Conservation (phyloP, 2,797 vertebrate genomes). For the Staurois parvus region DNA sequence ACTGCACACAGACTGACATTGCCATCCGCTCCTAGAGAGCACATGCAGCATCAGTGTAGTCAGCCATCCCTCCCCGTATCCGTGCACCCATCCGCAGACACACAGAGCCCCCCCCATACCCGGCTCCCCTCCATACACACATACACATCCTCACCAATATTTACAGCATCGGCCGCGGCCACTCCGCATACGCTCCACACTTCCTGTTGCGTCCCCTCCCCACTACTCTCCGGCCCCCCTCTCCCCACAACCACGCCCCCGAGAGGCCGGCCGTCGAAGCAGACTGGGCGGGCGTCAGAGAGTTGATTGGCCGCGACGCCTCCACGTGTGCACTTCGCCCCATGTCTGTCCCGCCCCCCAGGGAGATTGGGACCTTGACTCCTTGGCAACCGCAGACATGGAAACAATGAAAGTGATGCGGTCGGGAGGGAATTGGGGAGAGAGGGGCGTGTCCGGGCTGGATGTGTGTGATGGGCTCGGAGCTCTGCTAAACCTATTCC, state of each 20-base stretch:
- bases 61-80: neutral
- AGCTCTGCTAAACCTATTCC: neutral
- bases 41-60: neutral
- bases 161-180: slow-evolving; percentile 53
- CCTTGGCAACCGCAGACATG: slow-evolving; percentile 59
- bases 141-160: slow-evolving; percentile 41
- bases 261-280: neutral
- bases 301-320: slow-evolving; percentile 13
- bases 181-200: slow-evolving; percentile 55
- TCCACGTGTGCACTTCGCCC: slow-evolving; percentile 30
- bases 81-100: neutral
- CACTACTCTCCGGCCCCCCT: slow-evolving; percentile 35
- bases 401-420: slow-evolving; percentile 62
- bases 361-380: slow-evolving; percentile 38
- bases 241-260: slow-evolving; percentile 25
- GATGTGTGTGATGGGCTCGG: neutral
- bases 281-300: neutral
- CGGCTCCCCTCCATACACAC: too few species aligned
- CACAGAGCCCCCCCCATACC: too few species aligned
- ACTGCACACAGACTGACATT: neutral
- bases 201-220: slow-evolving; percentile 59
- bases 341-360: slow-evolving; percentile 5
- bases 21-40: neutral
- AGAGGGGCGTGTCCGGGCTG: slow-evolving; percentile 24
- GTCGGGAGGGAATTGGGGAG: slow-evolving; percentile 45